Evolutionary conservation across 1,140 invertebrate genomes (phyloP).

Genomic region (Linepithema humile): DNA sequence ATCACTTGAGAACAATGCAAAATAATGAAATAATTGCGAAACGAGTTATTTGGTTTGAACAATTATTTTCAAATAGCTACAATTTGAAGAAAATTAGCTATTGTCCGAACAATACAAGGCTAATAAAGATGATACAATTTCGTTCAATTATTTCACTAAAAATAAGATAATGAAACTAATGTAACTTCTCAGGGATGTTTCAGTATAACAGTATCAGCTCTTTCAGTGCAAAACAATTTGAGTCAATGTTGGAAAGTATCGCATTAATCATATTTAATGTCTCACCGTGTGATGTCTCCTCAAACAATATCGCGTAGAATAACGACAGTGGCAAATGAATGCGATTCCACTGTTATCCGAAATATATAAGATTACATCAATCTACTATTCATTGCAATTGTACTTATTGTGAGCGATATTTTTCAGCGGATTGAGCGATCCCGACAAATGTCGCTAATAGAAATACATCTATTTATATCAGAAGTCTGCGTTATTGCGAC

Average conservation of each 20-base stretch:
- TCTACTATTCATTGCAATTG: too few relatives aligned
- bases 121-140: neutral
- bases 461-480: neutral
- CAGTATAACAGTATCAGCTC: too few relatives aligned
- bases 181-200: neutral
- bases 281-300: too few relatives aligned
- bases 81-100: neutral
- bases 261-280: too few relatives aligned
- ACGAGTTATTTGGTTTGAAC: neutral
- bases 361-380: neutral
- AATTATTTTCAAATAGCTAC: neutral
- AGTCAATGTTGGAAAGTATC: too few relatives aligned
- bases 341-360: neutral
- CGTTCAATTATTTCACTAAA: neutral
- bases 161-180: neutral
- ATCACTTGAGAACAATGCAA: neutral
- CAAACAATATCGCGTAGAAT: neutral
- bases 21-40: conserved; percentile 18
- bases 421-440: conserved; percentile 1
- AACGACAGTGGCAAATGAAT: neutral
- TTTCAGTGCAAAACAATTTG: too few relatives aligned
- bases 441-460: neutral
- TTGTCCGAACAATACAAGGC: neutral
- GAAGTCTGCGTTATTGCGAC: neutral
- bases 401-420: neutral